phyloP scores from a whole-genome alignment of 2,888 invertebrate species.

The Ariolimax columbianus region DNA sequence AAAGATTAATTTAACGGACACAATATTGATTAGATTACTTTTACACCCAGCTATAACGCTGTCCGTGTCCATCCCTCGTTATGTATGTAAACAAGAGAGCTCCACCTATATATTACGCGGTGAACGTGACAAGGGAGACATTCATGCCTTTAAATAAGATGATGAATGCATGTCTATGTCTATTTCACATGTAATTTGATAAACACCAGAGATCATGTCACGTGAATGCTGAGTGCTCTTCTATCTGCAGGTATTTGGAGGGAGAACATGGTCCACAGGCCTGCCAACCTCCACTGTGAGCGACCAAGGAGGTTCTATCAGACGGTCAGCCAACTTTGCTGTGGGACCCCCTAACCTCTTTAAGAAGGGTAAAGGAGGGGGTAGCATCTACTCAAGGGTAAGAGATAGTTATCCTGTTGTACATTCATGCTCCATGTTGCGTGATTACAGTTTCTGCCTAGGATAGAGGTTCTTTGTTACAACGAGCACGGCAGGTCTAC shows the following conservation, averaged over 20 bases:
- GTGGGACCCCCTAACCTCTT: constrained; percentile 65
- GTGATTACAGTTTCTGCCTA: not conserved
- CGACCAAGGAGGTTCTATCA: constrained; percentile 65
- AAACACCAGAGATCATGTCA: not conserved
- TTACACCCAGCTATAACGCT: no score
- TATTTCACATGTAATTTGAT: not conserved
- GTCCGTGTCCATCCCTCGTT: no score
- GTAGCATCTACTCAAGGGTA: constrained; percentile 33
- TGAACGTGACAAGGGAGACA: not conserved
- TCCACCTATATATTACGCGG: no score
- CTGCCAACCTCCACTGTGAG: constrained; percentile 59
- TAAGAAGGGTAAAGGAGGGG: constrained; percentile 62
- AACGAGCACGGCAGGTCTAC: not conserved
- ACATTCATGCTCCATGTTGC: not conserved
- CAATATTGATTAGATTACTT: no score
- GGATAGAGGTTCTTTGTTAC: not conserved
- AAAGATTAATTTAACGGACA: no score
- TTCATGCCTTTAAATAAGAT: not conserved
- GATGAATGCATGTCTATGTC: constrained; percentile 15
- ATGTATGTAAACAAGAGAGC: no score
- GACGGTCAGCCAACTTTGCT: constrained; percentile 70
- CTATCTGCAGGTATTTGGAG: constrained; percentile 86
- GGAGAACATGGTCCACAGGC: constrained; percentile 80
- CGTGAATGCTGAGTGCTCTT: not conserved
- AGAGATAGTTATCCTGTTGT: constrained; percentile 5